A percentile compares a stretch with the other conserved stretches of the same genome.
Evolutionary conservation across 2,113 vertebrate species (phyloP).

Genomic region (Protobothrops mucrosquamatus): DNA sequence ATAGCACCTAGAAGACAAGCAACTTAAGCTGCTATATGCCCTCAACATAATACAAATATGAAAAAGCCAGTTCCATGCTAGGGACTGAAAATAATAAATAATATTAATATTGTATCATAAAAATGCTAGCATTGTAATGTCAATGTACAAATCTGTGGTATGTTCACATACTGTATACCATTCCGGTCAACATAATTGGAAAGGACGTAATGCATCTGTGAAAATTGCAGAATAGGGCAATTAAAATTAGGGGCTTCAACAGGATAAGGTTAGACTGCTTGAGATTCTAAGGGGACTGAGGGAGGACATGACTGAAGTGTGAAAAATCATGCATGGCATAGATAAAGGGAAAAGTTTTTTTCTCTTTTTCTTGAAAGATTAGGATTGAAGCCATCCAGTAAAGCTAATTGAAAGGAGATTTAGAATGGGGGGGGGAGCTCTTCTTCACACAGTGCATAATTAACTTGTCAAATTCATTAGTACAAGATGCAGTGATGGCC

Average conservation of each 20-base stretch:
- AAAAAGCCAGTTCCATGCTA: background rate
- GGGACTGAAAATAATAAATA: background rate
- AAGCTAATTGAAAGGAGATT: background rate
- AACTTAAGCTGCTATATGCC: too few species aligned
- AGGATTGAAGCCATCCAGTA: background rate
- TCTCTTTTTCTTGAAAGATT: background rate
- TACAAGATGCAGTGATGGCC: background rate
- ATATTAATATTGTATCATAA: background rate
- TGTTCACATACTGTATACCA: background rate
- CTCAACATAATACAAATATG: too few species aligned
- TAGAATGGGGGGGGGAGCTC: background rate
- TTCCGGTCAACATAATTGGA: background rate
- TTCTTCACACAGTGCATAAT: background rate
- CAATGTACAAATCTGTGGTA: background rate
- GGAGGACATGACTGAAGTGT: background rate
- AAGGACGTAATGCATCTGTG: background rate
- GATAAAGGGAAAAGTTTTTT: background rate
- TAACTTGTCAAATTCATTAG: background rate
- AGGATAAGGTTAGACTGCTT: background rate
- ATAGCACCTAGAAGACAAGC: too few species aligned
- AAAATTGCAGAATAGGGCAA: background rate
- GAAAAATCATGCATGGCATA: background rate
- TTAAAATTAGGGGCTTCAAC: background rate
- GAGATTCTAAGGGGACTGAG: background rate
- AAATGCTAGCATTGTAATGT: background rate